Evolutionary conservation across 2,888 invertebrate species (phyloP), one percentile per base, ranked within the genome.

Genomic region (Geophilus truncorum): DNA sequence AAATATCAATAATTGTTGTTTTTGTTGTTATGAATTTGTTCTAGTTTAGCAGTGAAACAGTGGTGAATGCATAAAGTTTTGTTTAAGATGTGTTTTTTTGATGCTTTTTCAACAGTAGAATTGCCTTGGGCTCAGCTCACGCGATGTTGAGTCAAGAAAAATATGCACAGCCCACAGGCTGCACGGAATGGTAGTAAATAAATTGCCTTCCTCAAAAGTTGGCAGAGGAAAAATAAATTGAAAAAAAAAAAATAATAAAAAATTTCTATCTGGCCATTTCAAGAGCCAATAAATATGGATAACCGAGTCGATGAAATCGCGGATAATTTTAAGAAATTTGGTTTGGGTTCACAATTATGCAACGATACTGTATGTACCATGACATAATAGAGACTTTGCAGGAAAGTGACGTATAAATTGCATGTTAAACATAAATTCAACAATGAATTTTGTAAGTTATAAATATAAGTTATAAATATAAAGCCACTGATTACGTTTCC

Each of bases 141-240:
- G 70, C 70, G 70, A 70, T 70, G 70, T 70, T 70, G 70, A 70
- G 70, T 70, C 70, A 70, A 70, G 70, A 28, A 70, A 70, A 70
- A 70, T 70, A 70, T 70, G 70, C 70, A 70, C 70, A 70, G 28
- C 70, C 70, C 70, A 70, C 70, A 70, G 70, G 70, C 70, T 70
- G 70, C 70, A 70, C 70, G 70, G n/a, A 70, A 70, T 70, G 70
- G 25, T 70, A 70, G 70, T 70, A 70, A 70, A 70, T 70, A 70
- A 70, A 70, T 70, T 70, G 70, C 70, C 70, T 70, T 70, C 70
- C 70, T 70, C 70, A 70, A 70, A 70, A 70, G 28, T 10, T 23
- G 25, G 25, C 6, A 70, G 28, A 23, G 12, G 12, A 15, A 25
- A 62, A 21, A 23, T 21, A 23, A 23, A 23, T n/a, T n/a, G n/a